Evolutionary conservation across 2,888 invertebrate species (phyloP), one percentile per base, ranked within the genome.

Genomic region (Oscheius sp.): DNA sequence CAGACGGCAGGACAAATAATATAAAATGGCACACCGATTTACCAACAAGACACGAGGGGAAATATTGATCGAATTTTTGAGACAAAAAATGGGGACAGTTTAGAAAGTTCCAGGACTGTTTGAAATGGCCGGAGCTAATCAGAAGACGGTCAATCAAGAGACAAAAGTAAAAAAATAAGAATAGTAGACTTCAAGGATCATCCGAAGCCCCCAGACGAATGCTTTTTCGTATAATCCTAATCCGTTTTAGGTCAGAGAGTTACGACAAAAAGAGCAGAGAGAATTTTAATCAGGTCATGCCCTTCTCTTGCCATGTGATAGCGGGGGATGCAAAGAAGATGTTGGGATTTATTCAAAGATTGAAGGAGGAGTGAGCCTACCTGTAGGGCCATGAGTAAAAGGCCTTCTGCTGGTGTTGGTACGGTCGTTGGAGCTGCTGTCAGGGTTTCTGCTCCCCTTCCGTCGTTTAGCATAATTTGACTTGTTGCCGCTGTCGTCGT

Each of bases 311-410:
- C 35, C 35, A 35, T 35, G 35, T 35, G 35, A 35, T 35, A 9
- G 35, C 35, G 35, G 35, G 35, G 35, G 35, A 35, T 35, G 35
- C 35, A 35, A 35, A n/a, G 35, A 9, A 35, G 35, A 35, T 6
- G 35, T 35, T 35, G 35, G 5, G 9, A 35, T 9, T 35, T n/a
- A n/a, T 35, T 35, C 35, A 6, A 9, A 6, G 3, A 35, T 35
- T 35, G 5, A 35, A 9, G 35, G 9, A 9, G 35, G 9, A 35
- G 35, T 35, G 35, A 35, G 7, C 41, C 18, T 21, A 74, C 69
- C 63, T 74, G 70, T 35, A 74, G 35, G 2, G 68, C 68, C 59
- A 72, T 45, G 16, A 72, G 64, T n/a, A 71, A 52, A 13, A 74
- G 45, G 2, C 72, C 55, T 27, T 72, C 72, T 13, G 72, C 53